phyloP scores from a whole-genome alignment of 2,113 vertebrate species.

The Notothenia coriiceps region DNA sequence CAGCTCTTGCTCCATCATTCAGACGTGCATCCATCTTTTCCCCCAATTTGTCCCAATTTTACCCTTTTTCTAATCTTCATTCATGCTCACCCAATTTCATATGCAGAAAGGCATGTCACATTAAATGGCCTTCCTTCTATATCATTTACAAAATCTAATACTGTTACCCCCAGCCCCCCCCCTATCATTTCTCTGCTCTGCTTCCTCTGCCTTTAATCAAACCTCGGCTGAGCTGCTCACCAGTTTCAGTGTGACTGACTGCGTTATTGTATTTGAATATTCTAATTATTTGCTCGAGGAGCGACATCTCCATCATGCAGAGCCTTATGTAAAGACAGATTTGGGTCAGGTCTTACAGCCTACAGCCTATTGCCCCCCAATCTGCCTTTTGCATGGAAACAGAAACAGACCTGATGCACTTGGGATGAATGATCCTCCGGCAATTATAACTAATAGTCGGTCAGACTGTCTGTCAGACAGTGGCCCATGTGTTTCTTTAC shows the following conservation, averaged over 20 bases:
- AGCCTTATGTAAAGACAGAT: conserved; percentile 72
- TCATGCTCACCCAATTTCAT: conserved; percentile 40
- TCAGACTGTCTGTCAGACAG: conserved; percentile 32
- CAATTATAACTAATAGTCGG: conserved; percentile 49
- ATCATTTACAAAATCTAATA: conserved; percentile 55
- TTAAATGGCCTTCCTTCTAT: conserved; percentile 46
- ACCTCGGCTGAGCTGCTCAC: conserved; percentile 35
- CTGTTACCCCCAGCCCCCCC: conserved; percentile 5
- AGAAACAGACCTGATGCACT: conserved; percentile 64
- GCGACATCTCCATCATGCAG: conserved; percentile 63
- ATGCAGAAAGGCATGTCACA: conserved; percentile 25
- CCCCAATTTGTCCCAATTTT: not conserved
- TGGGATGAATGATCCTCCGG: conserved; percentile 56
- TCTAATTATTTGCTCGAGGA: conserved; percentile 62
- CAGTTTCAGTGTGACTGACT: conserved; percentile 44
- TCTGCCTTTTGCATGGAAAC: conserved; percentile 66
- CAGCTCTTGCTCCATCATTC: not conserved
- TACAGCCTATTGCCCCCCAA: conserved; percentile 44
- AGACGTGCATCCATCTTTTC: not conserved
- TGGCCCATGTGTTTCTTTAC: conserved; percentile 35
- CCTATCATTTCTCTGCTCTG: conserved; percentile 14
- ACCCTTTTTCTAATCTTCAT: not conserved
- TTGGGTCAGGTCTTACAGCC: conserved; percentile 70
- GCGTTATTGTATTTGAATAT: conserved; percentile 70
- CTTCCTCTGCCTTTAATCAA: conserved; percentile 55